Evolutionary conservation across 2,113 vertebrate genomes (phyloP).

Genomic region (Plecturocebus donacophilus): DNA sequence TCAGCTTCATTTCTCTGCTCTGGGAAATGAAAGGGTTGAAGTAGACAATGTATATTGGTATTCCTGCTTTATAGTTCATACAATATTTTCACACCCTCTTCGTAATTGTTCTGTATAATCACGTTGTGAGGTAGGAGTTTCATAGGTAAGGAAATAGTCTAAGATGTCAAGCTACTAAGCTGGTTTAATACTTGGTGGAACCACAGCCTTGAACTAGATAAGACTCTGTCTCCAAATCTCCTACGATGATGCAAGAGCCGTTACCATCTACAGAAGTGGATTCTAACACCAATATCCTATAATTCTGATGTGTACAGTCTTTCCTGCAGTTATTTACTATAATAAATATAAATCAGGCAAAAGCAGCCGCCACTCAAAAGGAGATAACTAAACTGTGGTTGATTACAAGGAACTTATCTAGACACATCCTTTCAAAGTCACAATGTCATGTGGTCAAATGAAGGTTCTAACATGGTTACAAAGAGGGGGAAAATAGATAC

Average conservation of each 20-base stretch:
- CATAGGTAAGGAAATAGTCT: background rate
- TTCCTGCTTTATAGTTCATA: background rate
- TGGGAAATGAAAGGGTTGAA: background rate
- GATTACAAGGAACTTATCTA: background rate
- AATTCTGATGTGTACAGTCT: background rate
- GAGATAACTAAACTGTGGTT: background rate
- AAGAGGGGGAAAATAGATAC: no score
- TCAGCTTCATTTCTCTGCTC: background rate
- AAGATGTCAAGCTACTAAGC: background rate
- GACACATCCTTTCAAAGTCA: background rate
- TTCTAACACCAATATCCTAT: background rate
- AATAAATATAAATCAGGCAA: background rate
- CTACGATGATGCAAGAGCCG: background rate
- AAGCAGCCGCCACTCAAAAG: background rate
- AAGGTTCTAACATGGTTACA: background rate
- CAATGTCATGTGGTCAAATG: background rate
- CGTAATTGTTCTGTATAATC: background rate
- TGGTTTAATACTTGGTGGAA: background rate
- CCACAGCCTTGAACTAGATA: background rate
- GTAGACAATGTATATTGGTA: background rate
- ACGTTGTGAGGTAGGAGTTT: background rate
- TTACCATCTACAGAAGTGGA: background rate
- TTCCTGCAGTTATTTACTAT: background rate
- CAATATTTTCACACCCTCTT: background rate
- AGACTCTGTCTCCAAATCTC: background rate